phyloP scores from a whole-genome alignment of 2,888 invertebrate genomes.

The Coelinius sp. region DNA sequence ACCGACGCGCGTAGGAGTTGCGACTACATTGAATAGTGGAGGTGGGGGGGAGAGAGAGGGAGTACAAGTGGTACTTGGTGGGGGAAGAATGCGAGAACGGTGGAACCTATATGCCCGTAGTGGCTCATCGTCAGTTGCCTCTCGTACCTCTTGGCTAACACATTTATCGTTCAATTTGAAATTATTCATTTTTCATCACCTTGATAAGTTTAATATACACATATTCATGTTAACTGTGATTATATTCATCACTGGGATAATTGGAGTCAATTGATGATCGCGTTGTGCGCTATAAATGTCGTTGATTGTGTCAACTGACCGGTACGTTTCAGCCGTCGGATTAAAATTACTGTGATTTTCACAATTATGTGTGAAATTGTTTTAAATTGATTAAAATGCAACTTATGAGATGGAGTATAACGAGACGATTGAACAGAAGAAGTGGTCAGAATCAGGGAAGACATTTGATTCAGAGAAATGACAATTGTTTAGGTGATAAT shows the following conservation, averaged over 20 bases:
- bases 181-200: background rate
- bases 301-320: background rate
- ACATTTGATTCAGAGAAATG: too few relatives aligned
- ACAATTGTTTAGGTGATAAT: slow-evolving; percentile 6
- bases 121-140: slow-evolving; percentile 66
- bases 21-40: slow-evolving; percentile 32
- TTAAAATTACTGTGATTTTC: slow-evolving; percentile 41
- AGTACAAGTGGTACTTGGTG: slow-evolving; percentile 20
- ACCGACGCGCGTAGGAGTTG: slow-evolving; percentile 49
- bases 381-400: slow-evolving; percentile 56
- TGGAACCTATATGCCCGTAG: slow-evolving; percentile 52
- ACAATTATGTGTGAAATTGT: background rate
- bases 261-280: background rate
- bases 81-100: slow-evolving; percentile 35
- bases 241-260: background rate
- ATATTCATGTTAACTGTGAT: background rate
- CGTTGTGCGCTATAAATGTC: background rate
- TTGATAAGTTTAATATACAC: background rate
- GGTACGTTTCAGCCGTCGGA: slow-evolving; percentile 33
- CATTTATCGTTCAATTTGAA: slow-evolving; percentile 28
- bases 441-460: slow-evolving; percentile 52
- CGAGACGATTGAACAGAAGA: slow-evolving; percentile 60
- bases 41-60: too few relatives aligned
- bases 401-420: slow-evolving; percentile 68
- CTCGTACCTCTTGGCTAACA: slow-evolving; percentile 61